These are phyloP conservation scores for Gryllus bimaculatus DNA, from an alignment of 1,140 invertebrate species.

Conservation along the genomic window DNA sequence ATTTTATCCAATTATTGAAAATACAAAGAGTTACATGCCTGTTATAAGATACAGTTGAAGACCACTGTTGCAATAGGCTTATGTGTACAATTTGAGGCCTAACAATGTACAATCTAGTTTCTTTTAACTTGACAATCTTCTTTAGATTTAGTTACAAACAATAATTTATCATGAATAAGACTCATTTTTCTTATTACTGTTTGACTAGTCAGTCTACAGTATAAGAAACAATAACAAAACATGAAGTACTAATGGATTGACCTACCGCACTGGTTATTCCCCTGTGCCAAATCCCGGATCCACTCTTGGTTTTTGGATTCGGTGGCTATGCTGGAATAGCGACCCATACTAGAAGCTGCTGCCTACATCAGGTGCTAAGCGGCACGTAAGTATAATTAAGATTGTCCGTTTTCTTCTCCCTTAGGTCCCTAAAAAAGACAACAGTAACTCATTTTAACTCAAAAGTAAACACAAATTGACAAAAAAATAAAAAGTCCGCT, in stretches of 20 bases:
- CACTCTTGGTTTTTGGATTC: neutral
- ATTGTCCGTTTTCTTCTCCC: slow-evolving; percentile 23
- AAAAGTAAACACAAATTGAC: no score
- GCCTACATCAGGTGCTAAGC: slow-evolving; percentile 20
- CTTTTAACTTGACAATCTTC: neutral
- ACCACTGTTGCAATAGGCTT: neutral
- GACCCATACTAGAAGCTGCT: slow-evolving; percentile 11
- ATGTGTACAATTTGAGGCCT: neutral
- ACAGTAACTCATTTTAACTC: neutral
- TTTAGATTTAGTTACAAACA: neutral
- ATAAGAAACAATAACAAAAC: slow-evolving; percentile 11
- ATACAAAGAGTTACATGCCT: neutral
- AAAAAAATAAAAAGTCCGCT: no score
- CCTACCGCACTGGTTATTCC: slow-evolving; percentile 1
- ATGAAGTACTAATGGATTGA: slow-evolving; percentile 3
- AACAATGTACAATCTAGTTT: neutral
- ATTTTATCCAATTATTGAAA: neutral
- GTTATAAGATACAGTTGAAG: neutral
- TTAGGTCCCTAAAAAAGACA: slow-evolving; percentile 19
- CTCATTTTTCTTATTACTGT: slow-evolving; percentile 2
- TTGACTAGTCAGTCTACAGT: slow-evolving; percentile 14
- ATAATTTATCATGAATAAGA: neutral
- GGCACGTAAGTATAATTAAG: slow-evolving; percentile 20
- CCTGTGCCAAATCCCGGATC: neutral
- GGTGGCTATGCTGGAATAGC: slow-evolving; percentile 2